phyloP scores from a whole-genome alignment of 2,797 vertebrate genomes.

The Xiphophorus birchmanni region DNA sequence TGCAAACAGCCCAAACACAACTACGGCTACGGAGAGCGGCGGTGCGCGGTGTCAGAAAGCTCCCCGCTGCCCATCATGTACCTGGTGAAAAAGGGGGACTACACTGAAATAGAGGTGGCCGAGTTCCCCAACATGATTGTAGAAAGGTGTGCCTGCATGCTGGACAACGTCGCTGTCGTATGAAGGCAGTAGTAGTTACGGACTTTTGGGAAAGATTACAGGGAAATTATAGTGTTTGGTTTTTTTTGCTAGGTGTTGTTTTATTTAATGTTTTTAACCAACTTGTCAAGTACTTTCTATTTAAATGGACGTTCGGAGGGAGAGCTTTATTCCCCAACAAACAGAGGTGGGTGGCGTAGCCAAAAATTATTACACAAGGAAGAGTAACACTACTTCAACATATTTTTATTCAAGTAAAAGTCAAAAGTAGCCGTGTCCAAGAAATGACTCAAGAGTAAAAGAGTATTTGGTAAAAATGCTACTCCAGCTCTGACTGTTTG shows the following conservation, averaged over 20 bases:
- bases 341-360: no score
- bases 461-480: no score
- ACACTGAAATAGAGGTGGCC: constrained; percentile 90
- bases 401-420: no score
- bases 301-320: constrained; percentile 57
- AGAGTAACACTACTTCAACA: no score
- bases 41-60: constrained; percentile 82
- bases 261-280: constrained; percentile 62
- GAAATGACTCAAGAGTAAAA: no score
- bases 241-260: constrained; percentile 7
- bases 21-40: constrained; percentile 81
- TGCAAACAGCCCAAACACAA: constrained; percentile 78
- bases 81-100: constrained; percentile 89
- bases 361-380: no score
- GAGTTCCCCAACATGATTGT: constrained; percentile 92
- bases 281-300: constrained; percentile 77
- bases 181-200: constrained; percentile 59
- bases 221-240: constrained; percentile 4
- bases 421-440: no score
- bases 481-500: no score
- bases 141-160: constrained; percentile 85
- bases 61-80: constrained; percentile 91
- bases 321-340: constrained; percentile 27
- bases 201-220: constrained; percentile 5
- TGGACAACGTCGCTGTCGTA: constrained; percentile 82